A percentile compares a stretch with the other conserved stretches of the same genome.
Evolutionary conservation across 2,888 invertebrate species (phyloP).

Genomic region (Athalia cordata): DNA sequence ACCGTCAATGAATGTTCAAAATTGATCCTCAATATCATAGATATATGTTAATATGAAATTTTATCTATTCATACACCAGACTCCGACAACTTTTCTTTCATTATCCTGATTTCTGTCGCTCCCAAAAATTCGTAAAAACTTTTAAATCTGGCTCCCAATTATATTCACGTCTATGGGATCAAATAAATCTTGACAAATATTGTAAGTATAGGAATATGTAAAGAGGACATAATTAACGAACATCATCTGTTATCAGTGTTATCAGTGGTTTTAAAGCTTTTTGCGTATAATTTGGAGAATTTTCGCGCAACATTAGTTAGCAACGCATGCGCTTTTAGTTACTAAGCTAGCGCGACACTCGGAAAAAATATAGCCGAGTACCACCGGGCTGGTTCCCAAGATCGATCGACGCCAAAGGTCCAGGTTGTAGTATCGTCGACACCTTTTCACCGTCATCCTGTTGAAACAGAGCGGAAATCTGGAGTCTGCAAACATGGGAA

Average conservation of each 20-base stretch:
- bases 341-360: conserved; percentile 7
- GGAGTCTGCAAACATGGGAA: conserved; percentile 76
- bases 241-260: conserved; percentile 2
- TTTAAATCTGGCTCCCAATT: no score
- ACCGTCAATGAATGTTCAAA: no score
- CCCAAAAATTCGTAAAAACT: no score
- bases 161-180: no score
- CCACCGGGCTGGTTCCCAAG: conserved; percentile 3
- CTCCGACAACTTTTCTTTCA: no score
- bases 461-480: conserved; percentile 21
- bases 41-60: no score
- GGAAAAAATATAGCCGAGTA: conserved; percentile 1
- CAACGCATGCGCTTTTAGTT: conserved; percentile 27
- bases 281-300: not conserved
- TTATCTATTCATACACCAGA: no score
- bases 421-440: conserved; percentile 28
- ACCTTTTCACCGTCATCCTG: conserved; percentile 16
- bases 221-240: not conserved
- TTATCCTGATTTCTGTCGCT: no score
- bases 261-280: conserved; percentile 4
- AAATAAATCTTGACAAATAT: no score
- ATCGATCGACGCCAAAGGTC: conserved; percentile 38
- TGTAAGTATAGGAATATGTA: no score
- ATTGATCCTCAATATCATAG: no score
- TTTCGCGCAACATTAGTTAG: not conserved